Evolutionary conservation across 2,113 vertebrate species (phyloP), one percentile per base, ranked within the genome.

Genomic region (Polypterus senegalus): DNA sequence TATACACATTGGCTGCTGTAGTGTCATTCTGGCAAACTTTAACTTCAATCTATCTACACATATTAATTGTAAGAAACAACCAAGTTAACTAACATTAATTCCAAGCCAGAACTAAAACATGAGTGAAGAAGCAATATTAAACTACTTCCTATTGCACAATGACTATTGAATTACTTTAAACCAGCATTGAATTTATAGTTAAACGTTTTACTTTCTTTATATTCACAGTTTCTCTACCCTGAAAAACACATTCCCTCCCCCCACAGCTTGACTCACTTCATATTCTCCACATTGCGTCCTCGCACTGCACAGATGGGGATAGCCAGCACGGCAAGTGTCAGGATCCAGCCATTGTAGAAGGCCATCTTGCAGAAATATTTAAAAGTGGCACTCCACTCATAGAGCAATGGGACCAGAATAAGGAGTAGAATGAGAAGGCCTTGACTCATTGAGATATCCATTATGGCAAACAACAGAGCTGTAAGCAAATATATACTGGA

Each of bases 241-340:
- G 6, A 49, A 60, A 6, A 11, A 9, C 7, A n/a, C 7, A 4
- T 47, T 6, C 7, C 4, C 7, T 1, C 48, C 60, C 4, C 46
- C 46, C 9, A 5, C 49, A 6, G 6, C 9, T 1, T 43, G 49
- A 61, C 85, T 85, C 65, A 87, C 83, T 76, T 86, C 83, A 87
- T 85, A 66, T 87, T 86, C 73, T 87, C 75, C 6, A 83, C 81
- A 0, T 81, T 83, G 49, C 85, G 85, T 4, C 86, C 86, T 53
- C 81, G 65, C 52, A 80, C 63, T 0, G 78, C 80, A 6, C 82
- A 84, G 67, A 81, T 65, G 0, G 81, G 82, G 57, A 83, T 81
- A 48, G 74, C 80, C 1, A 81, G 67, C 47, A 81, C 60, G 1
- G 82, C 80, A 69, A 84, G 71, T 64, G 79, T 79, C 69, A 84